Evolutionary conservation across 2,888 invertebrate genomes (phyloP).

Genomic region (Punctoribates punctum): DNA sequence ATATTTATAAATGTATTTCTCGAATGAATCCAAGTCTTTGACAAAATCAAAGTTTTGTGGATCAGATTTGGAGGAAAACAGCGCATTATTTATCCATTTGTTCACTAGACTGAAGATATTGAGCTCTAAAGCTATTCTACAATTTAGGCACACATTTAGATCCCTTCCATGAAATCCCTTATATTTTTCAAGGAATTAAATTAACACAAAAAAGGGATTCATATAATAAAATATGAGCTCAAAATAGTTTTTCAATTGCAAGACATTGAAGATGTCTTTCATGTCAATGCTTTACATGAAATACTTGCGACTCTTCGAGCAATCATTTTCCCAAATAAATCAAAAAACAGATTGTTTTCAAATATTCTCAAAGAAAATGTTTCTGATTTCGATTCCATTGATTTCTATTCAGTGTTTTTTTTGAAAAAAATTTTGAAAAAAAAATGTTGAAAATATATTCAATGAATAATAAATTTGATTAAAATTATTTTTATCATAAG

Average conservation of each 20-base stretch:
- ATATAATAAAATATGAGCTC: not conserved
- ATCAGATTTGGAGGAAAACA: not conserved
- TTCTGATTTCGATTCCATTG: not conserved
- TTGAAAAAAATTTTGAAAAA: not conserved
- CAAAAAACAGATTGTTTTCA: constrained; percentile 2
- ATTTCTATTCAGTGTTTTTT: not conserved
- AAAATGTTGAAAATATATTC: too few relatives aligned
- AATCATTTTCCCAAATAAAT: not conserved
- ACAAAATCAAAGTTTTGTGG: not conserved
- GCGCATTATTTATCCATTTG: constrained; percentile 26
- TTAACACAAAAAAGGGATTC: constrained; percentile 18
- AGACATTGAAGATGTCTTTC: not conserved
- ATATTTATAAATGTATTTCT: too few relatives aligned
- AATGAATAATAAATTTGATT: too few relatives aligned
- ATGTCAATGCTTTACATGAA: not conserved
- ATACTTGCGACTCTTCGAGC: not conserved
- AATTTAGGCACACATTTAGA: not conserved
- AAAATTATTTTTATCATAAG: too few relatives aligned
- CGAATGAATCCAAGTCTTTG: too few relatives aligned
- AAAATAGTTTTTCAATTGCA: not conserved
- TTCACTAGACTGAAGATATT: constrained; percentile 3
- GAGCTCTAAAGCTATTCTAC: not conserved
- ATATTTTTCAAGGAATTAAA: not conserved
- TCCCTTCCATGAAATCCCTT: not conserved
- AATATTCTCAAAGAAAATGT: not conserved